Percentiles rank a stretch among this genome's conserved stretches.
Conservation (phyloP, 2,888 invertebrate genomes). For the Plagodis dolabraria region DNA sequence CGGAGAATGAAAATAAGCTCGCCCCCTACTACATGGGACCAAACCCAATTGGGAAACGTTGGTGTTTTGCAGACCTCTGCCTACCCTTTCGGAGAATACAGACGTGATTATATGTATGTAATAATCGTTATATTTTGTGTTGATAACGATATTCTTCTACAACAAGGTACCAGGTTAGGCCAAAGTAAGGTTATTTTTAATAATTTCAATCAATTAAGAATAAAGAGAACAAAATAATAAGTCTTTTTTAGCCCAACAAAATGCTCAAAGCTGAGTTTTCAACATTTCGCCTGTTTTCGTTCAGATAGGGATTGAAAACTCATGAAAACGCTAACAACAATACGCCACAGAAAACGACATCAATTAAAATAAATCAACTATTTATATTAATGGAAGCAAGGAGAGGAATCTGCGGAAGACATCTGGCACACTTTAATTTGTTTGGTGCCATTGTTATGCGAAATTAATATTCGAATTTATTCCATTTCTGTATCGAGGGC, state of each 20-base stretch:
- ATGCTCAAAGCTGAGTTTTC: slow-evolving; percentile 3
- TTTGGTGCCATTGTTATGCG: slow-evolving; percentile 80
- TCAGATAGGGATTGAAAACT: slow-evolving; percentile 27
- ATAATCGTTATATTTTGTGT: too few relatives aligned
- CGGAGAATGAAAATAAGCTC: too few relatives aligned
- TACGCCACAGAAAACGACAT: slow-evolving; percentile 46
- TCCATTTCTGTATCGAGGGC: slow-evolving; percentile 79
- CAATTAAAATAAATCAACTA: slow-evolving; percentile 68
- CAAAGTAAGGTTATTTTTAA: too few relatives aligned
- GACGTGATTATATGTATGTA: too few relatives aligned
- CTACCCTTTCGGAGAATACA: too few relatives aligned
- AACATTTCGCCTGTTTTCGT: slow-evolving; percentile 3
- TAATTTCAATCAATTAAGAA: background rate
- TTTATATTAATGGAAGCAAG: slow-evolving; percentile 70
- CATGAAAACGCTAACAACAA: slow-evolving; percentile 39
- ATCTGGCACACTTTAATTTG: slow-evolving; percentile 83
- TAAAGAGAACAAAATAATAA: background rate
- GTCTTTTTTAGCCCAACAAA: background rate
- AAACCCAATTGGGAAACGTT: too few relatives aligned
- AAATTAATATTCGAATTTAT: slow-evolving; percentile 85
- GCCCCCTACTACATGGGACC: too few relatives aligned
- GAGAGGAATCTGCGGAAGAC: slow-evolving; percentile 69
- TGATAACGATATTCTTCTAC: background rate
- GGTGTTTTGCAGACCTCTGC: too few relatives aligned
- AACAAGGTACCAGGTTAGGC: too few relatives aligned